These are phyloP conservation scores for Aromia moschata DNA, from an alignment of 2,888 invertebrate genomes.

Conservation along the genomic window DNA sequence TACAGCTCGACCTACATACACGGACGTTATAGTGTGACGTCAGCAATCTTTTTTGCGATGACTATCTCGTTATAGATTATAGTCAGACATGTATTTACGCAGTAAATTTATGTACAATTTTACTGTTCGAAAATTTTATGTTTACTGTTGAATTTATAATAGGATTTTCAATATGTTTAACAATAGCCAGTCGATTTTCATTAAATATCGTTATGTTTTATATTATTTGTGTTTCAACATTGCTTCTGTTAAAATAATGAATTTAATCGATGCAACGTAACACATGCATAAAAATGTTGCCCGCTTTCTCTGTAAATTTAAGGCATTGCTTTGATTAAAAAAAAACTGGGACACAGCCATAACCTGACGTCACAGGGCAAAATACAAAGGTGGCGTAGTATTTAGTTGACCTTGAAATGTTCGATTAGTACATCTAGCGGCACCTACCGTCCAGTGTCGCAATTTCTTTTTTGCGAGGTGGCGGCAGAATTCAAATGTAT, in stretches of 20 bases:
- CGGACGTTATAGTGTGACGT: not conserved
- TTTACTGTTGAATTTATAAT: no score
- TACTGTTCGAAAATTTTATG: no score
- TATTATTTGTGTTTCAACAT: no score
- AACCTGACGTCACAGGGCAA: constrained; percentile 37
- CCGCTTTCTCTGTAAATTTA: not conserved
- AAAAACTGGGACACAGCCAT: constrained; percentile 36
- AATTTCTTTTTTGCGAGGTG: not conserved
- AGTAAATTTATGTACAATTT: no score
- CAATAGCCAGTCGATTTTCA: no score
- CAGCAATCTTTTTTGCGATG: not conserved
- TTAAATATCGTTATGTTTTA: no score
- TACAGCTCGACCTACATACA: not conserved
- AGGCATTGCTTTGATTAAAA: not conserved
- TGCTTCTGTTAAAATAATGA: no score
- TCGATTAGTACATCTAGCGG: constrained; percentile 29
- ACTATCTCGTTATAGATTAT: not conserved
- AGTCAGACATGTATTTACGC: no score
- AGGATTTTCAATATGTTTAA: no score
- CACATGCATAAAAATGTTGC: not conserved
- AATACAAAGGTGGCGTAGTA: constrained; percentile 24
- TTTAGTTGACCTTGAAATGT: constrained; percentile 39
- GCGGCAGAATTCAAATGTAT: not conserved
- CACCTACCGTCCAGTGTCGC: constrained; percentile 23
- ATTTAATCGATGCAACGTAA: no score